A percentile compares a stretch with the other conserved stretches of the same genome.
Evolutionary conservation across 1,140 invertebrate species (phyloP).

Genomic region (Neodiprion lecontei): DNA sequence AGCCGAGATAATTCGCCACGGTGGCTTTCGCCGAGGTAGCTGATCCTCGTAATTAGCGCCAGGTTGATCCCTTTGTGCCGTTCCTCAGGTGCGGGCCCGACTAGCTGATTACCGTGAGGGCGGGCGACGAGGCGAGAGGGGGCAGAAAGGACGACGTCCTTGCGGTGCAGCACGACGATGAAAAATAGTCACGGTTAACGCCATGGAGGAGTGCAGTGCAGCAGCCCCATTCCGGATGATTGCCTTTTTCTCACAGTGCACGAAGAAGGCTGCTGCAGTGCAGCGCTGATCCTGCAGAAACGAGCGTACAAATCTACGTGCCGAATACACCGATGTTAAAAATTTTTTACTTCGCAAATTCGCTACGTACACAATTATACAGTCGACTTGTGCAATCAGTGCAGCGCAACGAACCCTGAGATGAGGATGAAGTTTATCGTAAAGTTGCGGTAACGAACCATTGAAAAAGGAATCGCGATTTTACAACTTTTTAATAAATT

Average conservation of each 20-base stretch:
- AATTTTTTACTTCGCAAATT: background rate
- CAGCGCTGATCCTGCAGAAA: too few relatives aligned
- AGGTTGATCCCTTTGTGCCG: constrained; percentile 33
- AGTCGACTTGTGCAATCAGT: too few relatives aligned
- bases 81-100: constrained; percentile 23
- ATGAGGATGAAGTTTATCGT: too few relatives aligned
- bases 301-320: too few relatives aligned
- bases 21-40: constrained; percentile 16
- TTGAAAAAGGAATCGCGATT: too few relatives aligned
- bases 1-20: constrained; percentile 28
- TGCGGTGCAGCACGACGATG: constrained; percentile 1
- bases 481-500: too few relatives aligned
- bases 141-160: background rate
- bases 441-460: too few relatives aligned
- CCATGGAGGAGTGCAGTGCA: background rate
- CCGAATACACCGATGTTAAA: background rate
- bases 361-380: too few relatives aligned
- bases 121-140: background rate
- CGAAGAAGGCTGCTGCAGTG: constrained; percentile 12
- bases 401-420: too few relatives aligned
- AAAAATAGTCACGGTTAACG: background rate
- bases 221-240: background rate
- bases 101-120: constrained; percentile 25
- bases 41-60: constrained; percentile 34
- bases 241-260: constrained; percentile 19